Evolutionary conservation across 2,113 vertebrate genomes (phyloP), one percentile per base, ranked within the genome.

Genomic region (Ptilonorhynchus violaceus): DNA sequence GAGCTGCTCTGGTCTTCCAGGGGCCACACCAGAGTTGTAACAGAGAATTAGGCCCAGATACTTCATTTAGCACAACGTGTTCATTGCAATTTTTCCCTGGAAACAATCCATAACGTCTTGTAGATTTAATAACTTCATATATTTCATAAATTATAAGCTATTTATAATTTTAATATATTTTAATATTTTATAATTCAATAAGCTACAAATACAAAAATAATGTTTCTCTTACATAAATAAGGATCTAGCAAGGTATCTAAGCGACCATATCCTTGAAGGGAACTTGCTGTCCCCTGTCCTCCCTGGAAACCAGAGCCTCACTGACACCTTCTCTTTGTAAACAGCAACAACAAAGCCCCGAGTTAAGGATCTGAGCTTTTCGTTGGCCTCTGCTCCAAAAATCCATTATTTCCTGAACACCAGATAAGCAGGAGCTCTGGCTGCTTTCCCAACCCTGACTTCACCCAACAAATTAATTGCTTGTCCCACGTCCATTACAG

Each of bases 381-480:
- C 50, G 3, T n/a, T 76, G 44, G 37, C 77, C 64, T 88, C 66
- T 63, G 47, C 53, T 88, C 72, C 80, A 94, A 70, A 86, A 95
- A 81, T 53, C 68, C 87, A 87, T 89, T 92, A 39, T 93, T 62
- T 96, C 90, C 74, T 85, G 78, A 88, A 5, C 23, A 24, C 75
- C 93, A 90, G 75, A 70, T 67, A 92, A 83, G 87, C 87, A 39
- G 85, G 47, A 85, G 68, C 62, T 46, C 92, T 97, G 91, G 91
- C 80, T 95, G 67, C 94, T 69, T 15, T 85, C 91, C 93, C 70
- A 53, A 78, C 68, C 10, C 80, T 80, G 63, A 85, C 72, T 97
- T 92, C 95, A 95, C 93, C 94, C 96, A 95, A 86, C 88, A 96
- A 85, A 95, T 96, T 93, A 96, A 97, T 96, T 97, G 91, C 82